Evolutionary conservation across 1,140 invertebrate genomes (phyloP).

Genomic region (Musca domestica): DNA sequence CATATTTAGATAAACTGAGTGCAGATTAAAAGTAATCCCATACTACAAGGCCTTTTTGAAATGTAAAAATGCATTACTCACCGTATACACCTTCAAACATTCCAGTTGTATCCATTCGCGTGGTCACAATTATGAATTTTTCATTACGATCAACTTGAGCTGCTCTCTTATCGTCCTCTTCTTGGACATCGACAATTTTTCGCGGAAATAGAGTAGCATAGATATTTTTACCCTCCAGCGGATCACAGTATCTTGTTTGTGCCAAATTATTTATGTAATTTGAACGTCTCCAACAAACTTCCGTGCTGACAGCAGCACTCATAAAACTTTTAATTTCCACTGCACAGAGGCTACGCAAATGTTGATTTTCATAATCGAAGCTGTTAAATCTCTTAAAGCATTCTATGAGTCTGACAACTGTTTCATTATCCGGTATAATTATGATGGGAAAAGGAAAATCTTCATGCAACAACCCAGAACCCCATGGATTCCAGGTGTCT

Average conservation of each 20-base stretch:
- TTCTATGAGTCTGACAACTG: conserved; percentile 61
- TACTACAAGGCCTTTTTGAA: too few species aligned
- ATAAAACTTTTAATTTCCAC: conserved; percentile 83
- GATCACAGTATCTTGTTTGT: conserved; percentile 76
- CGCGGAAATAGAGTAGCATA: conserved; percentile 65
- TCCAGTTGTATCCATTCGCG: conserved; percentile 79
- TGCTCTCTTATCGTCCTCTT: not conserved
- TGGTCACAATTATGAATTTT: conserved; percentile 72
- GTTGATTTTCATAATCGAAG: conserved; percentile 60
- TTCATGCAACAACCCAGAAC: conserved; percentile 69
- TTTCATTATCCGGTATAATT: conserved; percentile 62
- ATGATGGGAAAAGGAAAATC: conserved; percentile 86
- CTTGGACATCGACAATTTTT: conserved; percentile 10
- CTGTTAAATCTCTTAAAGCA: conserved; percentile 62
- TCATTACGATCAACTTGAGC: conserved; percentile 46
- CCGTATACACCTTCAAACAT: conserved; percentile 71
- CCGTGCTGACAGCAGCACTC: conserved; percentile 81
- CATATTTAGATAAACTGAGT: too few species aligned
- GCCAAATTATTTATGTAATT: conserved; percentile 61
- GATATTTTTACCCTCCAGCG: conserved; percentile 79
- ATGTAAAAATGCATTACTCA: too few species aligned
- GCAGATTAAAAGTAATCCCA: too few species aligned
- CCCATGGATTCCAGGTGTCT: conserved; percentile 75
- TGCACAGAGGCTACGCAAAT: conserved; percentile 75
- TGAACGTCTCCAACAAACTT: conserved; percentile 72